Percentiles rank a stretch among this genome's conserved stretches.
Evolutionary conservation across 2,888 invertebrate genomes (phyloP).

Genomic region (Steinernema scapterisci): DNA sequence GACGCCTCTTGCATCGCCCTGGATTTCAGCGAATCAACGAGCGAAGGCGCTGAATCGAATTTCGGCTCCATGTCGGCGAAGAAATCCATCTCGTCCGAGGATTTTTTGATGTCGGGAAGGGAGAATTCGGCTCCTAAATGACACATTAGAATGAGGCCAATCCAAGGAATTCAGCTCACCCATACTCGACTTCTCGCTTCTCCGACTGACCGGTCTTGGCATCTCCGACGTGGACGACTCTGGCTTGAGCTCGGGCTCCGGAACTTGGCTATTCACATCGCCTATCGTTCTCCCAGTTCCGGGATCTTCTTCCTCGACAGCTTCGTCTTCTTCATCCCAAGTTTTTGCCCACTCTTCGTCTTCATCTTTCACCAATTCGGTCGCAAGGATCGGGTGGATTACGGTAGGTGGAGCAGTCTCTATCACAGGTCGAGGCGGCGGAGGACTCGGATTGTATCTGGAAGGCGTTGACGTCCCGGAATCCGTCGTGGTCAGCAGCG

Average conservation of each 20-base stretch:
- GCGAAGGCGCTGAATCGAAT: slow-evolving; percentile 6
- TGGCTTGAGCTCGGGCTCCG: not conserved
- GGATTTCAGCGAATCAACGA: slow-evolving; percentile 16
- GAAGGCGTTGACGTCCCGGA: not conserved
- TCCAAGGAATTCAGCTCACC: no score
- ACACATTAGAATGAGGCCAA: no score
- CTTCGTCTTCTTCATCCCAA: not conserved
- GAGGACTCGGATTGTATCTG: not conserved
- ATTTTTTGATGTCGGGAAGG: not conserved
- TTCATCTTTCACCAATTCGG: not conserved
- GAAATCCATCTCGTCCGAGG: slow-evolving; percentile 1
- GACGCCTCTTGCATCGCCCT: slow-evolving; percentile 1
- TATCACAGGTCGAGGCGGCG: not conserved
- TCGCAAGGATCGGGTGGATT: not conserved
- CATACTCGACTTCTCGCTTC: slow-evolving; percentile 6
- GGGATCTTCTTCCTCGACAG: not conserved
- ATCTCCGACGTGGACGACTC: no score
- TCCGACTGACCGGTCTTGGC: not conserved
- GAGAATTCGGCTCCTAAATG: slow-evolving; percentile 4
- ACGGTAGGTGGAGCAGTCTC: not conserved
- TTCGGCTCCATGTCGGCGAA: slow-evolving; percentile 24
- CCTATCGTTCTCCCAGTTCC: no score
- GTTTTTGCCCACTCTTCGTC: not conserved
- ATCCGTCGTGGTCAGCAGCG: not conserved
- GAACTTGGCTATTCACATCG: not conserved